Conservation (phyloP, 2,888 invertebrate genomes). For the Ditylenchus weischeri region DNA sequence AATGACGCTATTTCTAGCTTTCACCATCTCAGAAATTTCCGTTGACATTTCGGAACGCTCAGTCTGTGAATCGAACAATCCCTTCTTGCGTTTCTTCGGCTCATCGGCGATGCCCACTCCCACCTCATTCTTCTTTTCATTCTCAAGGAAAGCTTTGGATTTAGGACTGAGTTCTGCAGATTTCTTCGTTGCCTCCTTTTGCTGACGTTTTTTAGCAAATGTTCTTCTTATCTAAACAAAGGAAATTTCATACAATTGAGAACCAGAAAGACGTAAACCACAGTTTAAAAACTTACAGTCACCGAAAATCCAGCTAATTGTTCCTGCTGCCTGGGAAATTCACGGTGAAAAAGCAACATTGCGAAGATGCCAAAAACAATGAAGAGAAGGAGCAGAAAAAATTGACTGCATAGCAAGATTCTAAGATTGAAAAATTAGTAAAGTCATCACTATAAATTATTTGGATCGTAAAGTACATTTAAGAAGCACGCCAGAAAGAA, state of each 20-base stretch:
- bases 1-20: not conserved
- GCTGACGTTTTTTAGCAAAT: too few species aligned
- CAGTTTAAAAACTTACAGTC: too few species aligned
- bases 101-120: too few species aligned
- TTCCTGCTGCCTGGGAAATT: conserved; percentile 1
- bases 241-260: too few species aligned
- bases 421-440: not conserved
- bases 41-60: not conserved
- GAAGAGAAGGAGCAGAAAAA: not conserved
- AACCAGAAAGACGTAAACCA: too few species aligned
- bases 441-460: too few species aligned
- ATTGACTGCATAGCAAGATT: not conserved
- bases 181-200: too few species aligned
- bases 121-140: not conserved
- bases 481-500: too few species aligned
- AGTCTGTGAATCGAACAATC: not conserved
- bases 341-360: not conserved
- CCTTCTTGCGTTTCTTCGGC: not conserved
- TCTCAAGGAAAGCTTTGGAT: conserved; percentile 2
- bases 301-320: not conserved
- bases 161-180: not conserved
- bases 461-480: too few species aligned
- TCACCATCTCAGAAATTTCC: conserved; percentile 1
- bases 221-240: not conserved
- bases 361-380: conserved; percentile 4